Evolutionary conservation across 2,113 vertebrate genomes (phyloP), one percentile per base, ranked within the genome.

Genomic region (Empidonax alnorum): DNA sequence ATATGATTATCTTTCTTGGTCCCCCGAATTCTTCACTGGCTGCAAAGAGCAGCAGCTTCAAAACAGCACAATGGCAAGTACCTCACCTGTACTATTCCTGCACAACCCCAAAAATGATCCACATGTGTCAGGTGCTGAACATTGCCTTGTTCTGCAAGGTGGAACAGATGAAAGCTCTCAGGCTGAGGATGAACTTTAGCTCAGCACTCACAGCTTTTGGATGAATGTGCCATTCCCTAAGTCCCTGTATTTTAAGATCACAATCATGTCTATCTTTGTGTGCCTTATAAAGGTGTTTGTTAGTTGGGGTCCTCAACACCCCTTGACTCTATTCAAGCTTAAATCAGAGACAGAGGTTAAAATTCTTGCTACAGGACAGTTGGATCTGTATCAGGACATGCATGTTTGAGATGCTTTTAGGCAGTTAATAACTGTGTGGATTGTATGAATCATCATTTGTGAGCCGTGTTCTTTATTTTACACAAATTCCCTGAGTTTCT

Each of bases 231-330:
- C 31, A 27, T 42, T 78, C 47, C 46, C 15, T 11, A 14, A 39
- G 12, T 50, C 62, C 13, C 10, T 37, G 7, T 6, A 46, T 75
- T 78, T 82, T 39, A 72, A 52, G 25, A 31, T 20, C 56, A 30
- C 42, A 55, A 0, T 24, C 1, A 1, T 44, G 31, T 18, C 24
- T 62, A 1, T 49, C 13, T 22, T 67, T 67, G 42, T 25, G 6
- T 74, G 35, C 22, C 41, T 7, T 53, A 8, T n/a, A 52, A 53
- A 53, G 10, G 2, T 30, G 11, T 27, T 65, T 59, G 2, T 21
- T 78, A 39, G 23, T 0, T 80, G 23, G 5, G 12, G 1, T 49
- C 65, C 33, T 84, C 13, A 23, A 14, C 10, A 37, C n/a, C n/a
- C 33, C 37, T 78, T 63, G 31, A 28, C 13, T 55, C 16, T 21